Conservation (phyloP, 2,113 vertebrate genomes). For the Prunella himalayana region DNA sequence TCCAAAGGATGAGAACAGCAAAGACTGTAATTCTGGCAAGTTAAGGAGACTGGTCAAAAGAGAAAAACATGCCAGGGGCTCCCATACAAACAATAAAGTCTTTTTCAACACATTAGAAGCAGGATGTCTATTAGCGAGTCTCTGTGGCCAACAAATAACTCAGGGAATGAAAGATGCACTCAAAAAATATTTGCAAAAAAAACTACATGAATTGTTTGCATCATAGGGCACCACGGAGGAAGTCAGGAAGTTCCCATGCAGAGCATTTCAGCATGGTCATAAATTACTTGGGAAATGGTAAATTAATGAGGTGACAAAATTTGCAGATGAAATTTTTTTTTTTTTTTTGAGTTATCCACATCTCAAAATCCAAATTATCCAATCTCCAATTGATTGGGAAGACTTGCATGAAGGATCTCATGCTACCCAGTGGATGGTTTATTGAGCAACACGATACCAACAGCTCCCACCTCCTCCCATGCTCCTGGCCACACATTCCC, state of each 20-base stretch:
- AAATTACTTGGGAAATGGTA: not conserved
- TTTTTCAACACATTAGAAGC: constrained; percentile 36
- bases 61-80: not conserved
- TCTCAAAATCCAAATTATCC: not conserved
- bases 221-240: not conserved
- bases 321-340: not conserved
- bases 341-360: not conserved
- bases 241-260: not conserved
- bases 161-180: not conserved
- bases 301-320: constrained; percentile 13
- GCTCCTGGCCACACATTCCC: not conserved
- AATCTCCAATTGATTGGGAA: not conserved
- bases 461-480: not conserved
- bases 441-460: not conserved
- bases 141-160: constrained; percentile 27
- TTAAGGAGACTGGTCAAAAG: not conserved
- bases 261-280: not conserved
- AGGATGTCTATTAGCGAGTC: not conserved
- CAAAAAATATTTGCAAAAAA: not conserved
- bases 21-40: not conserved
- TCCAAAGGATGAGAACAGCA: not conserved
- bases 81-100: not conserved
- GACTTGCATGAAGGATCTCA: not conserved
- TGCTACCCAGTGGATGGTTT: not conserved
- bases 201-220: not conserved